phyloP scores from a whole-genome alignment of 2,113 vertebrate genomes.

The Microtus ochrogaster region DNA sequence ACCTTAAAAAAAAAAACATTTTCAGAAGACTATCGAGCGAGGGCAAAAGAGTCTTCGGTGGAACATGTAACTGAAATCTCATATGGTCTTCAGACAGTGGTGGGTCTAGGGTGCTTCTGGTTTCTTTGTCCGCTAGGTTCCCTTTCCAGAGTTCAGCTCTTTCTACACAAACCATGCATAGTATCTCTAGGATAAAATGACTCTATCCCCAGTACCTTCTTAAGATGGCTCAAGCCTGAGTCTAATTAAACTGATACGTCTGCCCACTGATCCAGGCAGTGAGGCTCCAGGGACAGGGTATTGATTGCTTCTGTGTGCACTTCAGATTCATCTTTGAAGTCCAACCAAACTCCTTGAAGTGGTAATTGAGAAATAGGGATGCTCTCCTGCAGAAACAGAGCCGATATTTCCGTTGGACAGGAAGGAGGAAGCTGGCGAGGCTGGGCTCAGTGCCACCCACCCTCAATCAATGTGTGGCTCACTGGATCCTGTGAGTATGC shows the following conservation, averaged over 20 bases:
- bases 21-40: not conserved
- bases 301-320: not conserved
- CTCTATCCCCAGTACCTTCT: not conserved
- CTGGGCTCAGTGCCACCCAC: rapidly evolving
- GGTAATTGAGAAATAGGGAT: not conserved
- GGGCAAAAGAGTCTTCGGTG: not conserved
- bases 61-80: not conserved
- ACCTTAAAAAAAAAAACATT: not conserved
- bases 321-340: not conserved
- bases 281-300: not conserved
- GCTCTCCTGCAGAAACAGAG: not conserved
- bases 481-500: not conserved
- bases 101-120: not conserved
- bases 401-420: not conserved
- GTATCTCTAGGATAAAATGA: not conserved
- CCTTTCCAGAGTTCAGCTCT: not conserved
- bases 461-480: not conserved
- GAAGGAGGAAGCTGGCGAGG: not conserved
- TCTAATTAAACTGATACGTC: not conserved
- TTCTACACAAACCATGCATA: not conserved
- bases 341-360: not conserved
- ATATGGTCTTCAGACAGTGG: not conserved
- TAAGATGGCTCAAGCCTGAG: not conserved
- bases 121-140: not conserved
- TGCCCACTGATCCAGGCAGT: not conserved